These are phyloP conservation scores for Benthosema pterotum DNA, from an alignment of 2,797 vertebrate genomes.

Conservation along the genomic window DNA sequence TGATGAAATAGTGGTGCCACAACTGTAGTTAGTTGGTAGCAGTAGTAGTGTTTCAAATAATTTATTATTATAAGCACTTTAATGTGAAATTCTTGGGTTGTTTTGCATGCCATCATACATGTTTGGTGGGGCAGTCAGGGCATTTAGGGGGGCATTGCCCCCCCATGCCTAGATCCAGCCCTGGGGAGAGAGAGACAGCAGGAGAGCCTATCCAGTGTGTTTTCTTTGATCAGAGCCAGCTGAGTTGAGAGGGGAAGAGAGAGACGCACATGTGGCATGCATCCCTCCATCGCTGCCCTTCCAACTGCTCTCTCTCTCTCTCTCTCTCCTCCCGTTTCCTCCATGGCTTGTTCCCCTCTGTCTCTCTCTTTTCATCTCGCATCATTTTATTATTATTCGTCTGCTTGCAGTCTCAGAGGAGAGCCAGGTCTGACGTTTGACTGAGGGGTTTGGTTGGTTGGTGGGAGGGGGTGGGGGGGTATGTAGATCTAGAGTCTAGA, in stretches of 20 bases:
- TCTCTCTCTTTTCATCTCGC: conserved; percentile 42
- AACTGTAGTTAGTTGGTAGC: too few species aligned
- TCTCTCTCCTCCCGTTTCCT: background rate
- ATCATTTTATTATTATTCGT: conserved; percentile 30
- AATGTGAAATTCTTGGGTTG: too few species aligned
- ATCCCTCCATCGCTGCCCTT: conserved; percentile 31
- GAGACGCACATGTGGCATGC: conserved; percentile 32
- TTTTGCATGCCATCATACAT: too few species aligned
- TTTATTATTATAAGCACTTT: too few species aligned
- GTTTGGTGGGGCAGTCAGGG: too few species aligned
- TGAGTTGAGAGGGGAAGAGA: conserved; percentile 56
- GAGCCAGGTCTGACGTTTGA: conserved; percentile 27
- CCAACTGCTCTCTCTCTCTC: conserved; percentile 17
- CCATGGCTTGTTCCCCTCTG: background rate
- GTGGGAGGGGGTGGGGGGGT: background rate
- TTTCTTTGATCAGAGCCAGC: conserved; percentile 61
- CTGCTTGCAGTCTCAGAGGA: conserved; percentile 25
- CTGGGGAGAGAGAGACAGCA: conserved; percentile 35
- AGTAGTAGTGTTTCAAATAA: too few species aligned
- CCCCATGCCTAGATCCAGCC: too few species aligned
- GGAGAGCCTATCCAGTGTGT: conserved; percentile 34
- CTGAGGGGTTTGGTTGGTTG: background rate
- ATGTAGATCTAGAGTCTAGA: background rate
- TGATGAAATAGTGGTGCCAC: too few species aligned
- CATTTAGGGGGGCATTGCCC: too few species aligned